Conservation (phyloP, 2,888 invertebrate genomes). For the Arenicola marina region DNA sequence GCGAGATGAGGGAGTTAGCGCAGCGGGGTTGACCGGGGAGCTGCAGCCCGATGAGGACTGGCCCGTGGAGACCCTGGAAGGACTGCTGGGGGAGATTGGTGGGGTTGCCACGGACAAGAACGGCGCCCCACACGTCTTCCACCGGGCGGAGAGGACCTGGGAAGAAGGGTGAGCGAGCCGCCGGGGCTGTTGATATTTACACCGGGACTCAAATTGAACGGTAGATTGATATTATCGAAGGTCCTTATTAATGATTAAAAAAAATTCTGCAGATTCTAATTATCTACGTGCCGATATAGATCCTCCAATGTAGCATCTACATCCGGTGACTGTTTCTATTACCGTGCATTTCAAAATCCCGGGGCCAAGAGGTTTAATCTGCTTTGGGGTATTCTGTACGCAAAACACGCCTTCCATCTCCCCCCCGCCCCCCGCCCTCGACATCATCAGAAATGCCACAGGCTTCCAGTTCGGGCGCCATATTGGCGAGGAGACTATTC, state of each 20-base stretch:
- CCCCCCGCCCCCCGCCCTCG: too few relatives aligned
- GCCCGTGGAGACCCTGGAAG: conserved; percentile 19
- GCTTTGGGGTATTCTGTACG: too few relatives aligned
- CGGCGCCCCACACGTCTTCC: conserved; percentile 83
- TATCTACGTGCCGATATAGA: background rate
- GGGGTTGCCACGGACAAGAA: conserved; percentile 81
- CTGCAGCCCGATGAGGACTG: conserved; percentile 4
- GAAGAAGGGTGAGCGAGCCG: conserved; percentile 68
- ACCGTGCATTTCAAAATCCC: background rate
- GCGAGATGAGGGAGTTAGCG: too few relatives aligned
- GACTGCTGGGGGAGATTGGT: conserved; percentile 74
- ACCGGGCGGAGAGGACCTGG: conserved; percentile 80
- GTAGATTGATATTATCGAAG: background rate
- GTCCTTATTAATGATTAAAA: background rate
- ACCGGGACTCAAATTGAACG: background rate
- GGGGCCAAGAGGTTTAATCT: too few relatives aligned
- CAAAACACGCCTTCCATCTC: too few relatives aligned
- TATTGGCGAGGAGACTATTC: conserved; percentile 1
- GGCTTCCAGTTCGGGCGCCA: too few relatives aligned
- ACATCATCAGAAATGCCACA: too few relatives aligned
- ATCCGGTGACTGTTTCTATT: background rate
- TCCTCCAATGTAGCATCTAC: background rate
- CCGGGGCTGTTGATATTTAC: background rate
- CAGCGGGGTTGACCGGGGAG: background rate
- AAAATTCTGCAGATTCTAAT: background rate